Base-by-base conservation (phyloP, 2,888 invertebrate genomes). In the Alviniconcha strummeri region DNA sequence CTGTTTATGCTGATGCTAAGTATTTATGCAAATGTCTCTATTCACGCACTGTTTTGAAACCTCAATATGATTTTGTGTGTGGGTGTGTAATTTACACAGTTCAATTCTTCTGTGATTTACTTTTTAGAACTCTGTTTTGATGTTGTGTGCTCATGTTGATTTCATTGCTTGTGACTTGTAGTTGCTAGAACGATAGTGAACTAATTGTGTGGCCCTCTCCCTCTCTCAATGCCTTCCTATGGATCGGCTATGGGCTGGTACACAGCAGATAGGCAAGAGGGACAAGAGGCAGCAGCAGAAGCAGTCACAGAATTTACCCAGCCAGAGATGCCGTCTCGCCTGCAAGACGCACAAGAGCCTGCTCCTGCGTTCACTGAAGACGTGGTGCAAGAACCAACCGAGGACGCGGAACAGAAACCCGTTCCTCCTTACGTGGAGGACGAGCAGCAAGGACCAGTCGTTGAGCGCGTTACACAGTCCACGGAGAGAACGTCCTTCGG, bases 151-250 rank as follows among this genome's bases (percentile, higher is more conserved):
- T 72, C 57, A 13, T 78, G 74, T 67, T 71, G 15, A 78, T 79
- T 79, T 83, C 64, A 77, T 75, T 84, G 55, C 57, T 57, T 76
- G 69, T 77, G 52, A 76, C 56, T 55, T 76, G n/a, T 76, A 15
- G 76, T n/a, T 36, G 60, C 64, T 64, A 72, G 57, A 80, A 8
- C 11, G 54, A 75, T 75, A 64, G 81, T 64, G 56, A 19, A 83
- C 83, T 83, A 83, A 83, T 74, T 54, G 69, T 75, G 64, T 83
- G 80, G 75, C 83, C 83, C 80, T 80, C 74, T 83, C 79, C 78
- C 74, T 87, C 84, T 87, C 86, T 87, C 84, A 87, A 87, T 86
- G 87, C 87, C 76, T 87, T 84, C 87, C 85, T 85, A 84, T 87
- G 88, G 87, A 87, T 85, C 85, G 86, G 87, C 85, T 79, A 75